These are phyloP conservation scores for Cepaea hortensis DNA, from an alignment of 2,888 invertebrate species.

Conservation along the genomic window DNA sequence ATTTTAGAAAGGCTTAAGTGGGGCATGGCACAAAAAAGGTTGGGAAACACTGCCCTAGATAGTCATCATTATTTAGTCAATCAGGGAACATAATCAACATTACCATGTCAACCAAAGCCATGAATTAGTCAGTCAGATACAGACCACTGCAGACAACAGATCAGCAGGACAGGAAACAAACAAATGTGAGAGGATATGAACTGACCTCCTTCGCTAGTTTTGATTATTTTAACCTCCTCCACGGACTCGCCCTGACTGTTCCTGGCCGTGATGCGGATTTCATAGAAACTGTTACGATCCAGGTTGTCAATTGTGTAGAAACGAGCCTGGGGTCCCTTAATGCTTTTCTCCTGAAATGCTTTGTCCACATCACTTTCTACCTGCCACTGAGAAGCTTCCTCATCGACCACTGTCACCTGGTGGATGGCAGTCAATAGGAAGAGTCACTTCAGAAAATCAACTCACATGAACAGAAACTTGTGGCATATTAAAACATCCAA, in stretches of 20 bases:
- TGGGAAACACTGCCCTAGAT: no score
- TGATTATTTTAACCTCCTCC: conserved; percentile 18
- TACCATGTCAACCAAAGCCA: no score
- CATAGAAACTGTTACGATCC: conserved; percentile 33
- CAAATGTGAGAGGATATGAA: neutral
- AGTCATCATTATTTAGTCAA: no score
- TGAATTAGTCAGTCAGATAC: no score
- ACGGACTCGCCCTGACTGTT: conserved; percentile 21
- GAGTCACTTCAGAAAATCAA: no score
- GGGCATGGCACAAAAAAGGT: no score
- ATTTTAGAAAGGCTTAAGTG: no score
- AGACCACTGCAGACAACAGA: neutral
- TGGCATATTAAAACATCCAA: no score
- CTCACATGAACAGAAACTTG: no score
- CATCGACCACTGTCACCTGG: conserved; percentile 9
- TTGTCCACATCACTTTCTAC: conserved; percentile 1
- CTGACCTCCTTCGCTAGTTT: conserved; percentile 38
- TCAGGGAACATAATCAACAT: no score
- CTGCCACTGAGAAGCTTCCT: neutral
- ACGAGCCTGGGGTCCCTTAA: neutral
- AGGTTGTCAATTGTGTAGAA: conserved; percentile 13
- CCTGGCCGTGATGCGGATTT: conserved; percentile 12
- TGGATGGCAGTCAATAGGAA: neutral
- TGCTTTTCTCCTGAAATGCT: neutral
- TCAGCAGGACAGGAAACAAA: neutral